Evolutionary conservation across 1,140 invertebrate species (phyloP), one percentile per base, ranked within the genome.

Genomic region (Bombus pyrosoma): DNA sequence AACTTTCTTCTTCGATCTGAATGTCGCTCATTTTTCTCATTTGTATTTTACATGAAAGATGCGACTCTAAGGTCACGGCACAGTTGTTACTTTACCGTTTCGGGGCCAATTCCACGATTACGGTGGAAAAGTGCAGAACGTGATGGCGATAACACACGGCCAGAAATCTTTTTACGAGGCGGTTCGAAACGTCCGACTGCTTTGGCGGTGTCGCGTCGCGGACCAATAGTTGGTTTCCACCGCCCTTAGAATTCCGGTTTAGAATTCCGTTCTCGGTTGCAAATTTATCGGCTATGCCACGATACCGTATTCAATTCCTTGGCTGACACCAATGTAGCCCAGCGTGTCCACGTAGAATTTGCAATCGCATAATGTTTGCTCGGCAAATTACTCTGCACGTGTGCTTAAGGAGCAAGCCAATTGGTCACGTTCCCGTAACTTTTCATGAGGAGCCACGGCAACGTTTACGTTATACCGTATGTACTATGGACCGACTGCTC

Each of bases 361-460:
- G n/a, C 76, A 64, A 57, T 79, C 41, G 76, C 41, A 28, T 64
- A 13, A 78, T 34, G 53, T 71, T 79, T 57, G 13, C 66, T 13
- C 13, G 10, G 37, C 41, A 71, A 84, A 79, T 84, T 84, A 72
- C 32, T 32, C 83, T 39, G 59, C 83, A 72, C 76, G 66, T 84
- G 83, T 47, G 76, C 53, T 79, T 62, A 79, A 72, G 28, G 74
- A 71, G 53, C 39, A 8, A 25, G 32, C 53, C 53, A 72, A 79
- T 79, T 72, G 76, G 66, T 84, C 83, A 84, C 83, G 83, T 79
- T 47, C 57, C 32, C 25, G 13, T n/a, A 71, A 84, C 66, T 84
- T 71, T 79, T 72, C 68, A 43, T 1, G 25, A 66, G 25, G 1
- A 8, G 1, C 32, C 18, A 9, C 10, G 15, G 39, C 15, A 13